Percentiles rank a stretch among this genome's conserved stretches.
Conservation (phyloP, 1,140 invertebrate species). For the Leucophenga varia region DNA sequence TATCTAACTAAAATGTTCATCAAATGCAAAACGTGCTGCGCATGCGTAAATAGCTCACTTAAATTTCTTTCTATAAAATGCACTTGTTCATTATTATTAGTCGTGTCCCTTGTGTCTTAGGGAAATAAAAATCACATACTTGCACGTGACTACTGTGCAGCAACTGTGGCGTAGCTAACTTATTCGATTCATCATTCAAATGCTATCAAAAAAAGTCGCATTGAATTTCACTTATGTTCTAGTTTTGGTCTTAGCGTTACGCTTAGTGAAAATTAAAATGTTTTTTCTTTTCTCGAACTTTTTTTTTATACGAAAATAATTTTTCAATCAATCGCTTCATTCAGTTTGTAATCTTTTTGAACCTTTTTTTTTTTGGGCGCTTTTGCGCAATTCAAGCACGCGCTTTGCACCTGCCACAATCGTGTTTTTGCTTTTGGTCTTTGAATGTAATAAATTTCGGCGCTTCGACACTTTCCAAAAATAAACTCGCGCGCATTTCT, state of each 20-base stretch:
- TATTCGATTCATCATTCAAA: too few species aligned
- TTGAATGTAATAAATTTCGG: slow-evolving; percentile 26
- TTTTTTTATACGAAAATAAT: slow-evolving; percentile 2
- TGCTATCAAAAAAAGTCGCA: too few species aligned
- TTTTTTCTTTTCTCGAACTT: neutral
- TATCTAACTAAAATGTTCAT: too few species aligned
- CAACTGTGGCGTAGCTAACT: too few species aligned
- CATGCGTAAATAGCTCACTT: slow-evolving; percentile 18
- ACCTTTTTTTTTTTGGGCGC: neutral
- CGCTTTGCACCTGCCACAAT: slow-evolving; percentile 38
- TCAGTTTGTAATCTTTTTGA: too few species aligned
- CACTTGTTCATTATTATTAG: too few species aligned
- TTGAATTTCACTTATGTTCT: slow-evolving; percentile 57
- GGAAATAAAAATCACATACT: slow-evolving; percentile 4
- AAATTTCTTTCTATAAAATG: too few species aligned
- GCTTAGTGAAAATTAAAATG: slow-evolving; percentile 45
- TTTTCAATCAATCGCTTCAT: too few species aligned
- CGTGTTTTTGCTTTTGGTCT: slow-evolving; percentile 25
- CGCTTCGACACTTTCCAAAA: slow-evolving; percentile 40
- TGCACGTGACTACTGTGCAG: slow-evolving; percentile 39
- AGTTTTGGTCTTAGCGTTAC: slow-evolving; percentile 36
- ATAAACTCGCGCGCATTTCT: slow-evolving; percentile 5
- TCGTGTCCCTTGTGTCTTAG: too few species aligned
- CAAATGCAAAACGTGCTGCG: slow-evolving; percentile 36
- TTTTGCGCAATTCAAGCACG: too few species aligned